Percentiles rank a stretch among this genome's conserved stretches.
These are phyloP conservation scores for Pollenia labialis DNA, from an alignment of 2,888 invertebrate species.

Conservation along the genomic window DNA sequence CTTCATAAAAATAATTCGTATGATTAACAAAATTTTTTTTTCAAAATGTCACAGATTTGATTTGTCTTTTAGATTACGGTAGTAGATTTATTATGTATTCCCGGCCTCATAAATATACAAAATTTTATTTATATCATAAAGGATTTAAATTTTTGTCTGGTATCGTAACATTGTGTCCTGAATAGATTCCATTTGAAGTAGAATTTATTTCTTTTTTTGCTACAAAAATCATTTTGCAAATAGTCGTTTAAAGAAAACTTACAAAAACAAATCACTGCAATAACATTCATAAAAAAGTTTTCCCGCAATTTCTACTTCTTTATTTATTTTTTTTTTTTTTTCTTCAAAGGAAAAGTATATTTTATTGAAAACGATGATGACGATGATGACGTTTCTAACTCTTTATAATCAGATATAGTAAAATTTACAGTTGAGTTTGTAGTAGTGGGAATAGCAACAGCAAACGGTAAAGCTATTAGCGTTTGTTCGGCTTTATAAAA, in stretches of 20 bases:
- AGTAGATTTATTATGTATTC: too few relatives aligned
- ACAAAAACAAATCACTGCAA: constrained; percentile 32
- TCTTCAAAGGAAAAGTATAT: background rate
- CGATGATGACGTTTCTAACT: constrained; percentile 47
- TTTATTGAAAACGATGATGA: background rate
- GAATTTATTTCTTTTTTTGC: constrained; percentile 45
- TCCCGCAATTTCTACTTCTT: constrained; percentile 18
- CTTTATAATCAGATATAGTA: constrained; percentile 24
- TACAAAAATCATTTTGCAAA: constrained; percentile 52
- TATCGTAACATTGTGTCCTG: background rate
- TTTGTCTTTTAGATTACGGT: too few relatives aligned
- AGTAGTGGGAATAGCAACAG: background rate
- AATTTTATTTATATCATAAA: too few relatives aligned
- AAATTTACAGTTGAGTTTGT: constrained; percentile 1
- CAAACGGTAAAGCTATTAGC: constrained; percentile 39
- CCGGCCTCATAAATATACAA: too few relatives aligned
- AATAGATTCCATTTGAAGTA: constrained; percentile 61
- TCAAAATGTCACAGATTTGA: too few relatives aligned
- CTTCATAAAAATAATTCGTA: too few relatives aligned
- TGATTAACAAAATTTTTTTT: too few relatives aligned
- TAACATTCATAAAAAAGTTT: constrained; percentile 62
- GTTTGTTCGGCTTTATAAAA: constrained; percentile 43
- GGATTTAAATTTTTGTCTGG: too few relatives aligned
- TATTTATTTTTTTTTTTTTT: background rate
- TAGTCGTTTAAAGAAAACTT: constrained; percentile 55